Conservation (phyloP, 2,797 vertebrate species). For the Phoxinus dragarum region DNA sequence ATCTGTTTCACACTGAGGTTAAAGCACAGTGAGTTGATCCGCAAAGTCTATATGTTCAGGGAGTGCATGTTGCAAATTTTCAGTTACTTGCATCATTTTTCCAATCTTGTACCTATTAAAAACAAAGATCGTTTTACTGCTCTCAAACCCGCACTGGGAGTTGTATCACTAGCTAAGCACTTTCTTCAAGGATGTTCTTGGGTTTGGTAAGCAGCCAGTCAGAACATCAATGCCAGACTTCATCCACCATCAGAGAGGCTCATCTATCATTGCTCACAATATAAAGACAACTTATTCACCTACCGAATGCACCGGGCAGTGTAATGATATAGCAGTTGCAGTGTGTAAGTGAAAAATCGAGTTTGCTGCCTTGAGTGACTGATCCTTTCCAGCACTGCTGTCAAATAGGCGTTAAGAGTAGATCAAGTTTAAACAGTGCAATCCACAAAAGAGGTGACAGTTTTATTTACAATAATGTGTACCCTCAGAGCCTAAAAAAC, state of each 20-base stretch:
- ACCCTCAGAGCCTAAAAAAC: conserved; percentile 1
- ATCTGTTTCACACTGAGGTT: conserved; percentile 21
- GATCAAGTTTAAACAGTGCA: background rate
- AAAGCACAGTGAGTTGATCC: conserved; percentile 17
- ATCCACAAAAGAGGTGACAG: background rate
- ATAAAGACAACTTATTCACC: background rate
- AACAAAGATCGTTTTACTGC: conserved; percentile 16
- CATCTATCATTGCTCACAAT: conserved; percentile 14
- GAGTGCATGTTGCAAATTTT: conserved; percentile 9
- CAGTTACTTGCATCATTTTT: conserved; percentile 7
- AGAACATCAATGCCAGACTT: conserved; percentile 25
- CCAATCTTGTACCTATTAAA: background rate
- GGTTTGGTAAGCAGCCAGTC: conserved; percentile 34
- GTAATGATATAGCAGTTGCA: background rate
- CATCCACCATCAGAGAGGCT: conserved; percentile 6
- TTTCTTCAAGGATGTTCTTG: conserved; percentile 34
- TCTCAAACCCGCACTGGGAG: background rate
- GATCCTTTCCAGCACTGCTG: conserved; percentile 6
- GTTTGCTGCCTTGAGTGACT: background rate
- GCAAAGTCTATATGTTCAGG: background rate
- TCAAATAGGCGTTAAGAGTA: background rate
- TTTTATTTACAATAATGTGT: background rate
- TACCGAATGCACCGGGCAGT: background rate
- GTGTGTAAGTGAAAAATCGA: conserved; percentile 11
- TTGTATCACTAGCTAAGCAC: conserved; percentile 9